Conservation (phyloP, 2,888 invertebrate genomes). For the Spilarctia lutea region DNA sequence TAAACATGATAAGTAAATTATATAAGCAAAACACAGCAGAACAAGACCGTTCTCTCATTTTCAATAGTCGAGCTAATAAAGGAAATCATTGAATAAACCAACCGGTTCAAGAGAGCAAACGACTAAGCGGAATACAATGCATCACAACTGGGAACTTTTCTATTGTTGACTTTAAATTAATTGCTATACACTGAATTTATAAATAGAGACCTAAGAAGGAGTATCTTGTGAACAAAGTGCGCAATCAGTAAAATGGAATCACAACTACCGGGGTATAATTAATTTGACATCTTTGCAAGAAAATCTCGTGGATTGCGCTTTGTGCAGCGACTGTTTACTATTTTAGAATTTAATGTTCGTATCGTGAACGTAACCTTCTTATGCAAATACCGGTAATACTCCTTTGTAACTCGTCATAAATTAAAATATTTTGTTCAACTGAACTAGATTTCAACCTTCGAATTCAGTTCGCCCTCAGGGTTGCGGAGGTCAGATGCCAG, state of each 20-base stretch:
- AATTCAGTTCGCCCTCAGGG: too few species aligned
- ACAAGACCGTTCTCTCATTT: conserved; percentile 64
- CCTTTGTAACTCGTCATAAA: background rate
- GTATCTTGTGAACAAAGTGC: conserved; percentile 61
- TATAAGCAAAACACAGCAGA: conserved; percentile 56
- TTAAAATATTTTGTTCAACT: background rate
- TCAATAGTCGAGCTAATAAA: conserved; percentile 80
- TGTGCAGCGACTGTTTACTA: background rate
- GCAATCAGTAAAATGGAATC: conserved; percentile 57
- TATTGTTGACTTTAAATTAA: conserved; percentile 83
- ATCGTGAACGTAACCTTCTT: background rate
- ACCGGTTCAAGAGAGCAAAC: conserved; percentile 76
- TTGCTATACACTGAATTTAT: conserved; percentile 75
- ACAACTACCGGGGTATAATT: conserved; percentile 49
- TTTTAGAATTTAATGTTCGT: background rate
- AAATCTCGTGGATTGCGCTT: conserved; percentile 12
- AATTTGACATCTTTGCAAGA: conserved; percentile 35
- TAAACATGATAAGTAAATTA: conserved; percentile 50
- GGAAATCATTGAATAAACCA: conserved; percentile 77
- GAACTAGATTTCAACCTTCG: too few species aligned
- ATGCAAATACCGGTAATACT: background rate
- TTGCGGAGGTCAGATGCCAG: too few species aligned
- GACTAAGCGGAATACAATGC: conserved; percentile 79
- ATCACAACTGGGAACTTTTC: conserved; percentile 81
- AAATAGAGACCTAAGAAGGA: conserved; percentile 63